A percentile compares a stretch with the other conserved stretches of the same genome.
These are phyloP conservation scores for Margaritifera margaritifera DNA, from an alignment of 2,888 invertebrate genomes.

Conservation along the genomic window DNA sequence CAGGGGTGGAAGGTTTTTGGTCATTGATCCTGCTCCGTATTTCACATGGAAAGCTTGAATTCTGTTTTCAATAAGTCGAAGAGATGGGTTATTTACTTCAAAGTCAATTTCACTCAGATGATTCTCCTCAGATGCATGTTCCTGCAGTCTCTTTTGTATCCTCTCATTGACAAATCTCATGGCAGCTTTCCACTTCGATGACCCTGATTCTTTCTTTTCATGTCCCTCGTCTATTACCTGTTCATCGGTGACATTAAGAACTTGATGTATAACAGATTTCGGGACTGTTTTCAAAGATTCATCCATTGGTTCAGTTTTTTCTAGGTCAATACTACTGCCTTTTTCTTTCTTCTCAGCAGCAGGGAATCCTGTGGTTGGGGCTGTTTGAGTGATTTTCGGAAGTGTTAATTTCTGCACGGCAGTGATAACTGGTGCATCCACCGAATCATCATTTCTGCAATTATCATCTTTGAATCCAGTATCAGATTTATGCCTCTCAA, in stretches of 20 bases:
- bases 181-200: slow-evolving; percentile 44
- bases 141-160: slow-evolving; percentile 38
- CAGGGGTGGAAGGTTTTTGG: slow-evolving; percentile 57
- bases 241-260: no score
- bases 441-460: no score
- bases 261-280: no score
- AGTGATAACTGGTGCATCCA: not conserved
- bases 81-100: slow-evolving; percentile 59
- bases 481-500: no score
- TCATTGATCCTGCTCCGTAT: slow-evolving; percentile 45
- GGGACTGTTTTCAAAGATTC: no score
- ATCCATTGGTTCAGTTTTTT: no score
- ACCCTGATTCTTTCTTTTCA: not conserved
- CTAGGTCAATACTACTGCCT: no score
- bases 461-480: no score
- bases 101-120: slow-evolving; percentile 50
- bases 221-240: not conserved
- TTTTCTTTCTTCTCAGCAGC: no score
- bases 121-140: slow-evolving; percentile 9
- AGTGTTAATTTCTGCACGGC: not conserved
- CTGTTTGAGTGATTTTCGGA: not conserved
- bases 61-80: slow-evolving; percentile 58
- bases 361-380: no score
- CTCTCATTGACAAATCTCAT: slow-evolving; percentile 53
- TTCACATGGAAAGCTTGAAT: slow-evolving; percentile 58